phyloP scores from a whole-genome alignment of 1,140 invertebrate genomes.

The Drosophila parabipectinata region DNA sequence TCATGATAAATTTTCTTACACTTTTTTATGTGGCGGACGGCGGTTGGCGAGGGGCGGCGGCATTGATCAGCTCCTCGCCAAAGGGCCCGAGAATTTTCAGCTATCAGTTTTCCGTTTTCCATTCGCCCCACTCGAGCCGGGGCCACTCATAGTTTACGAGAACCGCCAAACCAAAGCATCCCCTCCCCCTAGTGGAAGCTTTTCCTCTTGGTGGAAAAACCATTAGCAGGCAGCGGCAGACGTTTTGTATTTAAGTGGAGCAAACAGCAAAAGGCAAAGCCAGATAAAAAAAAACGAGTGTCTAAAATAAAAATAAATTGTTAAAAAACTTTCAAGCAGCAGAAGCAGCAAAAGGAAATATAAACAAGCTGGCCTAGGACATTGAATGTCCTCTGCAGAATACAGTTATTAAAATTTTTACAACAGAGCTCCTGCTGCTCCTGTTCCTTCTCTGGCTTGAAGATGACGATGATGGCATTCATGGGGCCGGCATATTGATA shows the following conservation, averaged over 20 bases:
- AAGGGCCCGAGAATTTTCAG: slow-evolving; percentile 31
- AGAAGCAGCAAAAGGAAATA: slow-evolving; percentile 44
- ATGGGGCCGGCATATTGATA: slow-evolving; percentile 61
- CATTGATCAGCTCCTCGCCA: slow-evolving; percentile 44
- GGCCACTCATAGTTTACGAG: slow-evolving; percentile 42
- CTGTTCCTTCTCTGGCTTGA: neutral
- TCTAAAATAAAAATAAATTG: slow-evolving; percentile 64
- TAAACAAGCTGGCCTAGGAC: slow-evolving; percentile 53
- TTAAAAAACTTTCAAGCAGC: slow-evolving; percentile 45
- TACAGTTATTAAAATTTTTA: slow-evolving; percentile 61
- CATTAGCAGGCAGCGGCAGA: slow-evolving; percentile 53
- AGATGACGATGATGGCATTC: slow-evolving; percentile 50
- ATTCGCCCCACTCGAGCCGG: slow-evolving; percentile 30
- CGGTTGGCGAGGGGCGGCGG: slow-evolving; percentile 1
- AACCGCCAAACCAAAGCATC: slow-evolving; percentile 34
- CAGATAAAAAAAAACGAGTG: slow-evolving; percentile 24
- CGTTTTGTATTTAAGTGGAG: slow-evolving; percentile 59
- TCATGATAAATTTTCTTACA: slow-evolving; percentile 52
- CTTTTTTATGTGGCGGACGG: slow-evolving; percentile 35
- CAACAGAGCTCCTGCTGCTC: neutral
- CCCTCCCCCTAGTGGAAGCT: neutral
- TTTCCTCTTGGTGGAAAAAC: slow-evolving; percentile 22
- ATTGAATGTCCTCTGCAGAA: slow-evolving; percentile 50
- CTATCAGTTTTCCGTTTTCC: slow-evolving; percentile 53
- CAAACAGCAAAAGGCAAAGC: slow-evolving; percentile 30